These are phyloP conservation scores for Globicephala melas DNA, from an alignment of 2,113 vertebrate genomes.

Conservation along the genomic window DNA sequence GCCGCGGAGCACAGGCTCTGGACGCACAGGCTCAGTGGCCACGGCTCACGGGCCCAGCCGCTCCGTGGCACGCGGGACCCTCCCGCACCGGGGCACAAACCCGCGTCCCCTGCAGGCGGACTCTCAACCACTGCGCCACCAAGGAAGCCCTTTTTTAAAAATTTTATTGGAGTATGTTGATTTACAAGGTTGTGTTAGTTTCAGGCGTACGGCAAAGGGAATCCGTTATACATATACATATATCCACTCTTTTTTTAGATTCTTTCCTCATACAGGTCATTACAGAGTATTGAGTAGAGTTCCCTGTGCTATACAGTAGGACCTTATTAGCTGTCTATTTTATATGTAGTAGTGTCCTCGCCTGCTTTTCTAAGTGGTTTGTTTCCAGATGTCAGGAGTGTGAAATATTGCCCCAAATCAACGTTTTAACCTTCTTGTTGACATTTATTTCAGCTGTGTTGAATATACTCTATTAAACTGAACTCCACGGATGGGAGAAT, in stretches of 20 bases:
- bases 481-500: slow-evolving; percentile 54
- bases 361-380: slow-evolving; percentile 41
- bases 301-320: background rate
- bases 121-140: no score
- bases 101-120: no score
- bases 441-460: slow-evolving; percentile 71
- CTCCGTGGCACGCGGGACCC: no score
- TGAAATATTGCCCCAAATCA: slow-evolving; percentile 72
- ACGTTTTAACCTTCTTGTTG: slow-evolving; percentile 76
- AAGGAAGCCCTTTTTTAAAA: no score
- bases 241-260: background rate
- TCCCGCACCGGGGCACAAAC: no score
- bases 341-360: background rate
- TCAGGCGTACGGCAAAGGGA: background rate
- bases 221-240: background rate
- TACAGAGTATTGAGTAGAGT: background rate
- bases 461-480: slow-evolving; percentile 58
- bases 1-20: no score
- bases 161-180: background rate
- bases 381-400: slow-evolving; percentile 67
- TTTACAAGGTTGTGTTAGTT: background rate
- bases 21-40: no score
- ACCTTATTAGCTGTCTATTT: background rate
- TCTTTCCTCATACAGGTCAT: background rate
- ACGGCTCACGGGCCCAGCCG: no score